Percentiles rank a stretch among this genome's conserved stretches.
phyloP scores from a whole-genome alignment of 2,113 vertebrate species.

The Coturnix japonica region DNA sequence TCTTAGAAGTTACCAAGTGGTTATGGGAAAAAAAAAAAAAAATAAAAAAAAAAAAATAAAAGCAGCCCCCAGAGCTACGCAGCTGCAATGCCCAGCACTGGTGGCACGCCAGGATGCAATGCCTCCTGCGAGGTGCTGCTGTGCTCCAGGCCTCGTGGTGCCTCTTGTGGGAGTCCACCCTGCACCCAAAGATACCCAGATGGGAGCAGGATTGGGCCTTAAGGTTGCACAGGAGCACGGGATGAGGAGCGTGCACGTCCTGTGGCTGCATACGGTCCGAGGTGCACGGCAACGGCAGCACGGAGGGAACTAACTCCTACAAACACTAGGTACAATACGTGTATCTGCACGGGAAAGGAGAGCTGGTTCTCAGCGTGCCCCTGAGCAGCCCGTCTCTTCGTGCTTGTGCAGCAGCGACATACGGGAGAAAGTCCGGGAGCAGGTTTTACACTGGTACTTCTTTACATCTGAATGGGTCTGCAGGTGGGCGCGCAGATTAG shows the following conservation, averaged over 20 bases:
- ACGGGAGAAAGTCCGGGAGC: slow-evolving; percentile 95
- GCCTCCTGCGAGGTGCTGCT: slow-evolving; percentile 24
- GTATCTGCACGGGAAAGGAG: not conserved
- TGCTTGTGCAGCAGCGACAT: slow-evolving; percentile 99
- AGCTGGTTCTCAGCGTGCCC: slow-evolving; percentile 74
- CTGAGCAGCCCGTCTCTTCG: slow-evolving; percentile 86
- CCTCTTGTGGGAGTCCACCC: not conserved
- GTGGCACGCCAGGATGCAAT: not conserved
- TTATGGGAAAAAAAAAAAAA: not conserved
- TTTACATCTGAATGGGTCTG: slow-evolving; percentile 98
- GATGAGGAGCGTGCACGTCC: not conserved
- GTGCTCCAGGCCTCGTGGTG: not conserved
- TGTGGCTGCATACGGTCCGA: not conserved
- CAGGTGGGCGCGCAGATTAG: slow-evolving; percentile 95
- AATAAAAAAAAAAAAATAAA: not conserved
- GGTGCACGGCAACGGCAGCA: not conserved
- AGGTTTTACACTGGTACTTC: slow-evolving; percentile 94
- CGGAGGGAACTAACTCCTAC: slow-evolving; percentile 58
- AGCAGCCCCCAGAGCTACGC: not conserved
- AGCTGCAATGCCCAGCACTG: not conserved
- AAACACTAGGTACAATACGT: slow-evolving; percentile 39
- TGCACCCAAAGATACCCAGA: not conserved
- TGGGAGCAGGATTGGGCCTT: not conserved
- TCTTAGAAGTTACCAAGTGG: slow-evolving; percentile 60
- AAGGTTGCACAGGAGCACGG: not conserved